Evolutionary conservation across 2,797 vertebrate species (phyloP).

Genomic region (Sebastes dallii): DNA sequence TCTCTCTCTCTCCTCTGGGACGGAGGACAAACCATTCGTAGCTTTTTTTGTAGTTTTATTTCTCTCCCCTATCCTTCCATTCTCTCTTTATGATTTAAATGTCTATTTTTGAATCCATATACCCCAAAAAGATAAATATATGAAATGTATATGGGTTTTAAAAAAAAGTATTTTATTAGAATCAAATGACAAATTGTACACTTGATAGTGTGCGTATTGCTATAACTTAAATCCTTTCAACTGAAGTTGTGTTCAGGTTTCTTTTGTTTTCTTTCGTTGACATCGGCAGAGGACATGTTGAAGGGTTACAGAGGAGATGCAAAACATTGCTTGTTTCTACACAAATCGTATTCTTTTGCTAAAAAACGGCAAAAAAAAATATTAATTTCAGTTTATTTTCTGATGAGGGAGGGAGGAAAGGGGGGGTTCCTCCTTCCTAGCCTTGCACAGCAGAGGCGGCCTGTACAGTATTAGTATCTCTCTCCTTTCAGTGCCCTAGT

Average conservation of each 20-base stretch:
- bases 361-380: constrained; percentile 57
- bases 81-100: constrained; percentile 78
- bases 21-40: constrained; percentile 84
- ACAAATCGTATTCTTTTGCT: constrained; percentile 83
- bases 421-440: constrained; percentile 67
- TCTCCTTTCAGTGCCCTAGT: constrained; percentile 66
- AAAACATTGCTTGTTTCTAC: constrained; percentile 88
- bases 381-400: constrained; percentile 67
- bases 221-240: constrained; percentile 93
- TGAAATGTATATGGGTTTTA: constrained; percentile 87
- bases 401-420: constrained; percentile 19
- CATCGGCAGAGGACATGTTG: constrained; percentile 78
- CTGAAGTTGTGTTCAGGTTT: constrained; percentile 84
- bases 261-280: constrained; percentile 57
- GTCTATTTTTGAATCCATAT: constrained; percentile 82
- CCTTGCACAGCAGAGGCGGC: constrained; percentile 55
- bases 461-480: constrained; percentile 66
- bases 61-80: constrained; percentile 41
- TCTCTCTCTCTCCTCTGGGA: constrained; percentile 17
- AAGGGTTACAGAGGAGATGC: constrained; percentile 71
- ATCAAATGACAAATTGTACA: constrained; percentile 83
- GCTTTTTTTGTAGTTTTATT: constrained; percentile 69
- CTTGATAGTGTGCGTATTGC: constrained; percentile 86
- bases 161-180: constrained; percentile 83
- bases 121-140: constrained; percentile 82